These are phyloP conservation scores for Pherbina coryleti DNA, from an alignment of 2,888 invertebrate genomes.

Conservation along the genomic window DNA sequence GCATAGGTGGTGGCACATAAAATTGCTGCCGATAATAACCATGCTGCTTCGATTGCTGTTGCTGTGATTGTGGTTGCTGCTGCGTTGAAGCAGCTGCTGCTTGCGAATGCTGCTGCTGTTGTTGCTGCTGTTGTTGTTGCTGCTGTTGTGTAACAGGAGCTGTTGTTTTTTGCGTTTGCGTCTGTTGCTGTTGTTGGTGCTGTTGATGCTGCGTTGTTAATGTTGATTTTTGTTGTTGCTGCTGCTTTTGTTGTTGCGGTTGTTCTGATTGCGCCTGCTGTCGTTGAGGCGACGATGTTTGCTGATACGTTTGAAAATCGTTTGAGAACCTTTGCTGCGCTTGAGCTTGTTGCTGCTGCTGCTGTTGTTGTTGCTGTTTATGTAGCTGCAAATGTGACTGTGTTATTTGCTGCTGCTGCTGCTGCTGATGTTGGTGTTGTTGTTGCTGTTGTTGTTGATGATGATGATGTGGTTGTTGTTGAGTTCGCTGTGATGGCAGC, in stretches of 20 bases:
- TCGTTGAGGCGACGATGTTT: constrained; percentile 38
- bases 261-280: constrained; percentile 41
- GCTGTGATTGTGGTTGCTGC: constrained; percentile 48
- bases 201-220: constrained; percentile 47
- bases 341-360: constrained; percentile 40
- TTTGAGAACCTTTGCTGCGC: constrained; percentile 25
- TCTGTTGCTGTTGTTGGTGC: constrained; percentile 47
- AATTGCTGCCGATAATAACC: constrained; percentile 63
- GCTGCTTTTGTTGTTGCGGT: constrained; percentile 46
- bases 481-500: constrained; percentile 48
- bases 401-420: constrained; percentile 43
- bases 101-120: constrained; percentile 37
- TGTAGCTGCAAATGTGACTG: constrained; percentile 39
- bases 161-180: constrained; percentile 44
- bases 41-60: constrained; percentile 49
- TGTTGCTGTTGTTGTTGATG: constrained; percentile 41
- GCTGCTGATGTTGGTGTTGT: constrained; percentile 43
- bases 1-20: constrained; percentile 66
- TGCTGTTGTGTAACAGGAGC: constrained; percentile 37
- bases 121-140: constrained; percentile 47
- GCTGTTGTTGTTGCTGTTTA: constrained; percentile 44
- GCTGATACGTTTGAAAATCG: constrained; percentile 26
- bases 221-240: constrained; percentile 46
- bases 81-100: constrained; percentile 10
- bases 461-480: constrained; percentile 39